Evolutionary conservation across 2,113 vertebrate species (phyloP).

Genomic region (Serranochromis macrocephalus): DNA sequence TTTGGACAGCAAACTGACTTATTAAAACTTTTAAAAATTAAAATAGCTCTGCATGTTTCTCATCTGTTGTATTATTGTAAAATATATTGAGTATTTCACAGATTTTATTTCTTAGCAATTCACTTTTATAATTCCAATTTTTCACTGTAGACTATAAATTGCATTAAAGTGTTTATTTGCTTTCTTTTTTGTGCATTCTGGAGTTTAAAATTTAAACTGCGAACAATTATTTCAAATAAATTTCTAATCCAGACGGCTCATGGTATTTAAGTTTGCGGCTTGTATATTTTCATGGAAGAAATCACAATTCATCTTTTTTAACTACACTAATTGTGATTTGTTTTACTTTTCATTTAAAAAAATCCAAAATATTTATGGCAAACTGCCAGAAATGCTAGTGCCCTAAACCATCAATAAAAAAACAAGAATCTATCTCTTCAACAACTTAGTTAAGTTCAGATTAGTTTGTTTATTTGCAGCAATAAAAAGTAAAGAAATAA

Average conservation of each 20-base stretch:
- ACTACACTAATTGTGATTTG: background rate
- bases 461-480: background rate
- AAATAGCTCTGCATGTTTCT: background rate
- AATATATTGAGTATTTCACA: background rate
- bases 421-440: background rate
- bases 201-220: background rate
- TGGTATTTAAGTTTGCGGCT: background rate
- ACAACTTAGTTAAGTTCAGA: background rate
- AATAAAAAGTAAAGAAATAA: background rate
- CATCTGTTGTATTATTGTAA: background rate
- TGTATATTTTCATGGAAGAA: background rate
- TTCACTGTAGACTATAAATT: background rate
- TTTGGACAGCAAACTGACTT: background rate
- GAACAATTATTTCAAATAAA: background rate
- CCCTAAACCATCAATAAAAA: background rate
- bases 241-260: background rate
- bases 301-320: background rate
- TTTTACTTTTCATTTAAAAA: background rate
- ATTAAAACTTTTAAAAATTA: background rate
- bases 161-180: background rate
- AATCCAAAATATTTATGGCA: background rate
- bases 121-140: background rate
- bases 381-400: background rate
- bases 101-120: background rate
- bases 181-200: background rate